Evolutionary conservation across 2,888 invertebrate genomes (phyloP).

Genomic region (Caenorhabditis uteleia): DNA sequence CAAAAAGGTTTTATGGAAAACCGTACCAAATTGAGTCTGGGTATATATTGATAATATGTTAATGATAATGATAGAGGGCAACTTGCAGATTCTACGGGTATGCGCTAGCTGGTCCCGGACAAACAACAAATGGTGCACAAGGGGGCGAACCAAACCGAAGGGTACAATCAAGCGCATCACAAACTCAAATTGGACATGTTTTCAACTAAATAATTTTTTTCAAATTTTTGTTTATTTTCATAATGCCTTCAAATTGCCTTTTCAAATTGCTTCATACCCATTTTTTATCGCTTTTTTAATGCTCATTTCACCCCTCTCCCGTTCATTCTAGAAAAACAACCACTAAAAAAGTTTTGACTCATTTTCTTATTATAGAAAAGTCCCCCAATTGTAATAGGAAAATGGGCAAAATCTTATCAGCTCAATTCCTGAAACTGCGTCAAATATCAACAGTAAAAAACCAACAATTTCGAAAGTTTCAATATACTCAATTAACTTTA

Average conservation of each 20-base stretch:
- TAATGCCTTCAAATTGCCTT: conserved; percentile 33
- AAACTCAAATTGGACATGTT: conserved; percentile 57
- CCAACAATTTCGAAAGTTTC: too few relatives aligned
- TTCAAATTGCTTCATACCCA: conserved; percentile 22
- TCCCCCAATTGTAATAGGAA: too few relatives aligned
- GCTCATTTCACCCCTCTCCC: too few relatives aligned
- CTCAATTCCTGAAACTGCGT: too few relatives aligned
- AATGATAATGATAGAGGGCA: not conserved
- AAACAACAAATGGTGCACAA: conserved; percentile 17
- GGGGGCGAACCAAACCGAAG: conserved; percentile 43
- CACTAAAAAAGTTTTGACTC: too few relatives aligned
- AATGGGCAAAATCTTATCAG: too few relatives aligned
- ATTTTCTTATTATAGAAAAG: too few relatives aligned
- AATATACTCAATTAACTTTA: too few relatives aligned
- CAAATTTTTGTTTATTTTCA: not conserved
- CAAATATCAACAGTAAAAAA: too few relatives aligned
- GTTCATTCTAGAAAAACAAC: too few relatives aligned
- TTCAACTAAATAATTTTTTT: conserved; percentile 31
- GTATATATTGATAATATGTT: conserved; percentile 20
- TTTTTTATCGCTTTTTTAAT: too few relatives aligned
- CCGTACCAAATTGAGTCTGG: conserved; percentile 66
- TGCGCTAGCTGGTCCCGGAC: conserved; percentile 43
- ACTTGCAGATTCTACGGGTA: conserved; percentile 61
- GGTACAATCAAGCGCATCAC: conserved; percentile 51
- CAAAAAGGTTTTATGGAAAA: conserved; percentile 65